Evolutionary conservation across 2,888 invertebrate species (phyloP).

Genomic region (Zygothrica quintamaculata): DNA sequence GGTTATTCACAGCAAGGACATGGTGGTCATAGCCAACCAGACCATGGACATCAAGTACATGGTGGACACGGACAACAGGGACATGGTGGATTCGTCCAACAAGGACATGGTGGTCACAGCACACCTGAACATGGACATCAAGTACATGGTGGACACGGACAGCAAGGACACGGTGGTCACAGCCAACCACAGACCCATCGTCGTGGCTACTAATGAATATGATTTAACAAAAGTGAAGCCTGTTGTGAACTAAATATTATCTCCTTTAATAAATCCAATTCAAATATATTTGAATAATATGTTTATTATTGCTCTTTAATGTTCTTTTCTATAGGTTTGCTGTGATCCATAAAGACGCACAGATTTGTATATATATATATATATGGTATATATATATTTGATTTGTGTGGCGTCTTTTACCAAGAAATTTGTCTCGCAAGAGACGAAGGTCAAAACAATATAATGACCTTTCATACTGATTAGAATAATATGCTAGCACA

Average conservation of each 20-base stretch:
- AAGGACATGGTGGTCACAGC: constrained; percentile 44
- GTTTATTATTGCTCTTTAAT: too few species aligned
- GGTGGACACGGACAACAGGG: constrained; percentile 26
- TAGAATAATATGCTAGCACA: not conserved
- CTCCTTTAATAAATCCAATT: too few species aligned
- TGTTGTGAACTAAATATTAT: too few species aligned
- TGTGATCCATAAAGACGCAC: too few species aligned
- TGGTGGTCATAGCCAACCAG: constrained; percentile 37
- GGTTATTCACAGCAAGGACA: constrained; percentile 7
- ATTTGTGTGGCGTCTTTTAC: not conserved
- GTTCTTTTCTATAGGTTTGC: too few species aligned
- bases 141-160: constrained; percentile 35
- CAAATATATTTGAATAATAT: too few species aligned
- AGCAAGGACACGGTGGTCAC: constrained; percentile 7
- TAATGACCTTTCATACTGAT: not conserved
- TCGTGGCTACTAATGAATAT: not conserved
- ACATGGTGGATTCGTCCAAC: constrained; percentile 40
- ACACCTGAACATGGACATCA: constrained; percentile 32
- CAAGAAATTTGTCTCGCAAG: not conserved
- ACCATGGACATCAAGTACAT: constrained; percentile 27
- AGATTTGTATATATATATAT: not conserved
- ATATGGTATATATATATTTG: too few species aligned
- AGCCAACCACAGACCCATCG: constrained; percentile 14
- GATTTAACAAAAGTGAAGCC: not conserved
- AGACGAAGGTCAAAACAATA: constrained; percentile 9